Percentiles rank a stretch among this genome's conserved stretches.
These are phyloP conservation scores for Steinernema carpocapsae DNA, from an alignment of 2,888 invertebrate genomes.

Conservation along the genomic window DNA sequence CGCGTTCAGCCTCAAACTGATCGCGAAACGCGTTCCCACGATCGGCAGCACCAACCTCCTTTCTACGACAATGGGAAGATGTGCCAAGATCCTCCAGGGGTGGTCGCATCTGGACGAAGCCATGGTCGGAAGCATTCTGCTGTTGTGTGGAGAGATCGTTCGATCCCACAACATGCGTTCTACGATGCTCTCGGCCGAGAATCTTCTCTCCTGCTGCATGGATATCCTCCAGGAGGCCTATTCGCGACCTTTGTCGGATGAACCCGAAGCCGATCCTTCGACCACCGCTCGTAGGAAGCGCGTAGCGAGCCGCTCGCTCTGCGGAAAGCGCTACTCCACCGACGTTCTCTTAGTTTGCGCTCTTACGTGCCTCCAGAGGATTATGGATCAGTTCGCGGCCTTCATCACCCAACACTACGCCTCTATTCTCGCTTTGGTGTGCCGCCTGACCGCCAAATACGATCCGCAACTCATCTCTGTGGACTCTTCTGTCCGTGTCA, in stretches of 20 bases:
- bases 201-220: constrained; percentile 52
- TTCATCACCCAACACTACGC: constrained; percentile 51
- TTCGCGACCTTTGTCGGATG: constrained; percentile 18
- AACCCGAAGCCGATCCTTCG: constrained; percentile 7
- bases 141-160: constrained; percentile 61
- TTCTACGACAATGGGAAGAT: constrained; percentile 48
- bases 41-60: constrained; percentile 38
- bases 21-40: constrained; percentile 56
- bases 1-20: constrained; percentile 60
- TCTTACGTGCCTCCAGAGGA: constrained; percentile 59
- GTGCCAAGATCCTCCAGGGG: constrained; percentile 49
- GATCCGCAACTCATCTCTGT: constrained; percentile 22
- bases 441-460: constrained; percentile 36
- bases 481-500: constrained; percentile 8
- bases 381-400: constrained; percentile 55
- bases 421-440: constrained; percentile 34
- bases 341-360: constrained; percentile 59
- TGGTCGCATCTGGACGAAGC: constrained; percentile 59
- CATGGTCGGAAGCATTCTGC: constrained; percentile 59
- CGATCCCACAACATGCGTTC: constrained; percentile 59
- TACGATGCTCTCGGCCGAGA: constrained; percentile 55
- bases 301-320: constrained; percentile 11
- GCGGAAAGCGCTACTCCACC: constrained; percentile 44
- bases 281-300: neutral
- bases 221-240: constrained; percentile 54